Evolutionary conservation across 2,113 vertebrate genomes (phyloP).

Genomic region (Eptesicus fuscus): DNA sequence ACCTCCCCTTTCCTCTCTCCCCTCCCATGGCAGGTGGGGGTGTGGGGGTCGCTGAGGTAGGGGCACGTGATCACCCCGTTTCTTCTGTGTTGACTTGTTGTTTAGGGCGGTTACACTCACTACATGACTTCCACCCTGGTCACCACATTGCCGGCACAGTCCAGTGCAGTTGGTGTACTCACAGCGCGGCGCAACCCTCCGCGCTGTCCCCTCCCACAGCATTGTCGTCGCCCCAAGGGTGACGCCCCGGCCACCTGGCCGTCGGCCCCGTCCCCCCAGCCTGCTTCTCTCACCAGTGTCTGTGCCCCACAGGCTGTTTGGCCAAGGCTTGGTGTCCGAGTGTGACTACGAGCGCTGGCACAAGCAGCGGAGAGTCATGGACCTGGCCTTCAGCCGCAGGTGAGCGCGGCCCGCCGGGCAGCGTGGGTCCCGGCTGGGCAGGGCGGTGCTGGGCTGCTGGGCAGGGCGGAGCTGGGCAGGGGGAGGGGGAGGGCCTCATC

Average conservation of each 20-base stretch:
- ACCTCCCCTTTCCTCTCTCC: neutral
- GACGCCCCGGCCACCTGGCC: fast-evolving
- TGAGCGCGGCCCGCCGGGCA: constrained; percentile 62
- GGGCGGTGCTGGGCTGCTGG: neutral
- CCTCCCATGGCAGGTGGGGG: neutral
- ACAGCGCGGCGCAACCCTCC: fast-evolving
- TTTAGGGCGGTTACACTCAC: neutral
- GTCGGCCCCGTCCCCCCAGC: fast-evolving
- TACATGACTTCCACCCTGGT: fast-evolving
- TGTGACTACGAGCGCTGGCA: constrained; percentile 88
- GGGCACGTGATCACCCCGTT: fast-evolving
- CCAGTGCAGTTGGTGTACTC: fast-evolving
- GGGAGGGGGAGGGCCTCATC: neutral
- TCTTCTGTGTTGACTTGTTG: neutral
- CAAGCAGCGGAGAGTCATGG: constrained; percentile 91
- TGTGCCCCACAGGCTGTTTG: constrained; percentile 85
- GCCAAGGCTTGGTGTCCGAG: constrained; percentile 87
- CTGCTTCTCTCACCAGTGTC: fast-evolving
- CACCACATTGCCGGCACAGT: fast-evolving
- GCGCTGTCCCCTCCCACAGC: neutral
- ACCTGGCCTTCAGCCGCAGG: constrained; percentile 90
- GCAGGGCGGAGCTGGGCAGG: neutral
- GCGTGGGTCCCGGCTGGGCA: fast-evolving
- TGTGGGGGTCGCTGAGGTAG: fast-evolving
- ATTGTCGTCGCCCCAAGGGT: fast-evolving